These are phyloP conservation scores for Strigamia maritima DNA, from an alignment of 2,888 invertebrate genomes.

Conservation along the genomic window DNA sequence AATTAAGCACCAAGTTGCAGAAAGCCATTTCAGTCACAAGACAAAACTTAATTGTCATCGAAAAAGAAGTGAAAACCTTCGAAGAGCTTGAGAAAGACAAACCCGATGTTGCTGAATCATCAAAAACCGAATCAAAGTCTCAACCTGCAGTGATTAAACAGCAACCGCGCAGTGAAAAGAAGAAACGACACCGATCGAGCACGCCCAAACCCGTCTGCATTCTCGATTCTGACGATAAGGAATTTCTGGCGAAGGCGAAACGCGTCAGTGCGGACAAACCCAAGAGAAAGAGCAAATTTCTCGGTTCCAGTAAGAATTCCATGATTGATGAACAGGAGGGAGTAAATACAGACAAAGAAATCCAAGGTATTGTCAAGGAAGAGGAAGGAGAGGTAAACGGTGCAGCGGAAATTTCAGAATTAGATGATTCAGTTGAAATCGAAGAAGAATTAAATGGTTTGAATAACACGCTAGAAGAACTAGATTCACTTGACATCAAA, in stretches of 20 bases:
- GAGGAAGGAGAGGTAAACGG: too few species aligned
- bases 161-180: not conserved
- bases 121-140: not conserved
- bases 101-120: not conserved
- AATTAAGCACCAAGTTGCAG: not conserved
- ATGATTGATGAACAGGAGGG: too few species aligned
- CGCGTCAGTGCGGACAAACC: not conserved
- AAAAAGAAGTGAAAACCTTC: not conserved
- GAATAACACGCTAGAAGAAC: too few species aligned
- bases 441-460: too few species aligned
- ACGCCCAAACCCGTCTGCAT: not conserved
- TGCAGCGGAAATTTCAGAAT: too few species aligned
- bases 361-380: too few species aligned
- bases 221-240: not conserved
- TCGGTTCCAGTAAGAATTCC: too few species aligned
- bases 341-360: too few species aligned
- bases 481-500: too few species aligned
- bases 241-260: not conserved
- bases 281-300: not conserved
- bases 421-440: too few species aligned
- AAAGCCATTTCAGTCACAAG: not conserved
- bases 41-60: slow-evolving; percentile 19
- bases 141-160: not conserved
- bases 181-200: not conserved
- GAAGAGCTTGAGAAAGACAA: not conserved